A percentile compares a stretch with the other conserved stretches of the same genome.
Evolutionary conservation across 2,113 vertebrate genomes (phyloP).

Genomic region (Arvicanthis niloticus): DNA sequence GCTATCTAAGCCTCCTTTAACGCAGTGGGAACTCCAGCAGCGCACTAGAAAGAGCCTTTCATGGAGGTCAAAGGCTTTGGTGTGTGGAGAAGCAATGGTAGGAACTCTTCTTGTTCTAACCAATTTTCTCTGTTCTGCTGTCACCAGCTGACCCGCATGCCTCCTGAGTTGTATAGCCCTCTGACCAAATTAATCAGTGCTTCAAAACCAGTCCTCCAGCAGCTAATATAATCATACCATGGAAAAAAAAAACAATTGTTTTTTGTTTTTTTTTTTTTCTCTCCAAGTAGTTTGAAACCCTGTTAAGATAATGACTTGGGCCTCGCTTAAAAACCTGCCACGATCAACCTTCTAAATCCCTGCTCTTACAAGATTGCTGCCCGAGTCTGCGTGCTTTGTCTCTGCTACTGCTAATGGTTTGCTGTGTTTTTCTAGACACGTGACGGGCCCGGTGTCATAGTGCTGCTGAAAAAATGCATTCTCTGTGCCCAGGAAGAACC

Average conservation of each 20-base stretch:
- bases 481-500: conserved; percentile 83
- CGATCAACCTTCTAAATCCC: conserved; percentile 57
- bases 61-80: background rate
- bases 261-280: background rate
- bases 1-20: background rate
- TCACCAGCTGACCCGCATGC: background rate
- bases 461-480: conserved; percentile 84
- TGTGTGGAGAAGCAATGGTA: background rate
- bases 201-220: conserved; percentile 28
- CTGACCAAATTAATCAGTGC: conserved; percentile 62
- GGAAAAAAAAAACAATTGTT: too few relatives aligned
- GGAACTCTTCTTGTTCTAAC: background rate
- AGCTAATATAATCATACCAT: conserved; percentile 52
- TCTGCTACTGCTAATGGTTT: conserved; percentile 51
- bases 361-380: conserved; percentile 39
- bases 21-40: background rate
- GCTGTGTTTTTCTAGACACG: conserved; percentile 51
- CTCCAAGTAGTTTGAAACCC: conserved; percentile 60
- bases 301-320: conserved; percentile 60
- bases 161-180: background rate
- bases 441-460: conserved; percentile 65
- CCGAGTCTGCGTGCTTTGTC: conserved; percentile 48
- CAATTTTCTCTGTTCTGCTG: background rate
- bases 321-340: conserved; percentile 63
- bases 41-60: background rate